Conservation (phyloP, 2,113 vertebrate species). For the Odocoileus virginianus region DNA sequence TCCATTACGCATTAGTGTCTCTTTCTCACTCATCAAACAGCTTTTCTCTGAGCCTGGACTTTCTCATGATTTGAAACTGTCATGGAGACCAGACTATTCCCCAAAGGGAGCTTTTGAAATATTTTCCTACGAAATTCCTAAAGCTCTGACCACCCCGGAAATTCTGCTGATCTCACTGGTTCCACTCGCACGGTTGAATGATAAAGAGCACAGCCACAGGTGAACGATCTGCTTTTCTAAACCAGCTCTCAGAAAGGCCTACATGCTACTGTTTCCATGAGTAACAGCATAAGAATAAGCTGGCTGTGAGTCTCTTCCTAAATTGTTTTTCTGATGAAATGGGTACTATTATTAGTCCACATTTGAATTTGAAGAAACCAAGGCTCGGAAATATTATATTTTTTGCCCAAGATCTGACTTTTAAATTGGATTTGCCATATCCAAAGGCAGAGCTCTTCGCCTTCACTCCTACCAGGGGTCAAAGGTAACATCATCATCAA, state of each 20-base stretch:
- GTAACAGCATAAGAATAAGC: neutral
- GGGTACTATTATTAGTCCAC: neutral
- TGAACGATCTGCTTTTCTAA: neutral
- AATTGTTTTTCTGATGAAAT: neutral
- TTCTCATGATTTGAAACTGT: neutral
- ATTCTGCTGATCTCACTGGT: neutral
- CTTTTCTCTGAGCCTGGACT: neutral
- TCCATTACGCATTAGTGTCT: fast-evolving
- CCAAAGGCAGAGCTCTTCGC: neutral
- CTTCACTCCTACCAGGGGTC: neutral
- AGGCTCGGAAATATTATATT: neutral
- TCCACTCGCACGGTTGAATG: neutral
- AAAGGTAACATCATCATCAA: neutral
- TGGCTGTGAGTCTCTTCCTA: neutral
- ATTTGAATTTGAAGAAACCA: constrained; percentile 7
- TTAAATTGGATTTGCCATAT: neutral
- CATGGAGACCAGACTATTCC: neutral
- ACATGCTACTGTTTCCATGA: neutral
- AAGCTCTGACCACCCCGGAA: neutral
- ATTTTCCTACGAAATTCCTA: neutral
- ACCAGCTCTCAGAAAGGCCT: neutral
- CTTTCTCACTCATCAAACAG: neutral
- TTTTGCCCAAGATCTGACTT: neutral
- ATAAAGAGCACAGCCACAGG: neutral
- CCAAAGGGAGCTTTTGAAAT: neutral